Evolutionary conservation across 30 jellyfish, hydroid and myxozoan species (phyloP), one percentile per base, ranked within the genome.

Genomic region (Rhopilema esculentum): DNA sequence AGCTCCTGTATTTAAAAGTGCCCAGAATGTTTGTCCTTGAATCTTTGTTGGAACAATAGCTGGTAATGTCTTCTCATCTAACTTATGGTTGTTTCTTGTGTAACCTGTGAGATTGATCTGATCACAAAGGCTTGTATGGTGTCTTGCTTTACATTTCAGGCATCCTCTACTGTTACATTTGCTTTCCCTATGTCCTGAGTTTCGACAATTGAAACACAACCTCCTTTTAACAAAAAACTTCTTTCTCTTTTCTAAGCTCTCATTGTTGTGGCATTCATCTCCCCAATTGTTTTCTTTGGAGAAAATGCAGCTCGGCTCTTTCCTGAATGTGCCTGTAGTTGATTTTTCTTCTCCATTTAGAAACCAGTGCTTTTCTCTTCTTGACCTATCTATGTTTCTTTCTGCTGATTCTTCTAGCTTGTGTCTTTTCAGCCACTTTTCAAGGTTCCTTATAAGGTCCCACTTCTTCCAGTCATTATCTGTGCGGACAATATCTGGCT

Each of bases 381-480:
- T 69, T 69, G 51, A 16, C 28, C 57, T 69, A 4, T 69, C 80
- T 69, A 57, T 26, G 20, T 26, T 26, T 8, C 74, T 64, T 26
- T 64, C 74, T 29, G 24, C 8, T 64, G 20, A 29, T 28, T 69
- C 87, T 76, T 76, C 75, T 8, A 40, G 26, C 53, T 76, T 76
- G 29, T 76, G 50, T 29, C 87, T 76, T 50, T 76, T 51, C 20
- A 51, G 57, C 75, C 75, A 76, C 22, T 27, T n/a, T n/a, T n/a
- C n/a, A n/a, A n/a, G n/a, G n/a, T n/a, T n/a, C n/a, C n/a, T n/a
- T 48, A 8, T 49, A 52, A 82, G 66, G 30, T 20, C 76, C 92
- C 84, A 82, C 33, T 57, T 74, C 65, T 84, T 85, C 92, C 86
- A 84, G 18, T 69, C 74, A 31, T 69, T 79, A 84, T 84, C 79